These are phyloP conservation scores for Petaurus breviceps DNA, from an alignment of 2,113 vertebrate genomes.

Conservation along the genomic window DNA sequence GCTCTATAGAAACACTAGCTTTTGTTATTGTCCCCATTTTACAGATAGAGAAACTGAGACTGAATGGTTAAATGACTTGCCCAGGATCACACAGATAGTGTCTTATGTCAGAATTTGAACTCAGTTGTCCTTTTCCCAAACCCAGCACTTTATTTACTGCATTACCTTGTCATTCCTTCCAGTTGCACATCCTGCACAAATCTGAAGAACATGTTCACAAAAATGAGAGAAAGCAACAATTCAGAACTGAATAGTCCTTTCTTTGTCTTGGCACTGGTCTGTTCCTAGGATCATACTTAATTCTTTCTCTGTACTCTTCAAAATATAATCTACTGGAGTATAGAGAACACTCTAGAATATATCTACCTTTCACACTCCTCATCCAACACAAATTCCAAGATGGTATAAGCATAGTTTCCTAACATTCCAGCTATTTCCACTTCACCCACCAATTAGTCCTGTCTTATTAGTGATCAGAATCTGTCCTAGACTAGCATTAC, in stretches of 20 bases:
- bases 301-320: not conserved
- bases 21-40: not conserved
- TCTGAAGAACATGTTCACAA: not conserved
- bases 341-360: not conserved
- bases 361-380: not conserved
- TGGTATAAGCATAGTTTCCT: not conserved
- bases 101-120: not conserved
- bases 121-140: not conserved
- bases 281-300: not conserved
- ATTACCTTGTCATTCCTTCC: too few relatives aligned
- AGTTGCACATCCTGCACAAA: not conserved
- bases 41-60: not conserved
- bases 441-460: not conserved
- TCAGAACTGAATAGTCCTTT: not conserved
- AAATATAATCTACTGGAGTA: not conserved
- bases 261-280: not conserved
- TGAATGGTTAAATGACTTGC: not conserved
- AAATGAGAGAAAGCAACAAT: not conserved
- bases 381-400: not conserved
- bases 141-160: not conserved
- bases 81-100: not conserved
- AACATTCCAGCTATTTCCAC: not conserved
- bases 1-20: not conserved
- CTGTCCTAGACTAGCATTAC: not conserved
- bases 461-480: not conserved